Base-by-base conservation (phyloP, 1,140 invertebrate genomes). In the Eriocheir sinensis region DNA sequence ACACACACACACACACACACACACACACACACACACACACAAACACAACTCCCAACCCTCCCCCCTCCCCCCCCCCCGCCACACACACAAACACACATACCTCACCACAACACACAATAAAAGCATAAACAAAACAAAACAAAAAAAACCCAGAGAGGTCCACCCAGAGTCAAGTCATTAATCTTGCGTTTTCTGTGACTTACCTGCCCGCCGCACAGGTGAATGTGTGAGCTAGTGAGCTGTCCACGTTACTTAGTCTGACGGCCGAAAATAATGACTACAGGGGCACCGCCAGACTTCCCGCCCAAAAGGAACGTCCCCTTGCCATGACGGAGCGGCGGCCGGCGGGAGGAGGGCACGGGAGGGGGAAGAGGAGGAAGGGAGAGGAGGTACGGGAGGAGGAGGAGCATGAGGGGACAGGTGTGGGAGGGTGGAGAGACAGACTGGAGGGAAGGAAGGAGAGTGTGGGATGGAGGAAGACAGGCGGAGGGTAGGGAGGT, bases 1-100 rank as follows among this genome's bases (percentile, higher is more conserved):
- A 85, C 81, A 85, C 32, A 85, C 81, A 85, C 32, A 85, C 32
- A 85, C 60, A 72, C 60, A 72, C 60, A 72, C 60, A 72, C 60
- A 72, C 60, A 72, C 60, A 72, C 60, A 72, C 60, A 72, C 60
- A 72, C 60, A 72, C 60, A 72, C 60, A 15, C n/a, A 72, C 60
- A n/a, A 72, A 15, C 12, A 72, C 12, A n/a, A 72, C 60, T 15
- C n/a, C 60, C 12, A 72, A 72, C 12, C n/a, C n/a, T n/a, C n/a
- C n/a, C n/a, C n/a, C n/a, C n/a, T n/a, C n/a, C n/a, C n/a, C n/a
- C n/a, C n/a, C n/a, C n/a, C n/a, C n/a, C n/a, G n/a, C n/a, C n/a
- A n/a, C n/a, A n/a, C n/a, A n/a, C n/a, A n/a, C n/a, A n/a, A n/a
- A n/a, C n/a, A n/a, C n/a, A n/a, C n/a, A n/a, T n/a, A n/a, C n/a